A percentile compares a stretch with the other conserved stretches of the same genome.
These are phyloP conservation scores for Gobio occitaniae DNA, from an alignment of 2,797 vertebrate genomes.

Conservation along the genomic window DNA sequence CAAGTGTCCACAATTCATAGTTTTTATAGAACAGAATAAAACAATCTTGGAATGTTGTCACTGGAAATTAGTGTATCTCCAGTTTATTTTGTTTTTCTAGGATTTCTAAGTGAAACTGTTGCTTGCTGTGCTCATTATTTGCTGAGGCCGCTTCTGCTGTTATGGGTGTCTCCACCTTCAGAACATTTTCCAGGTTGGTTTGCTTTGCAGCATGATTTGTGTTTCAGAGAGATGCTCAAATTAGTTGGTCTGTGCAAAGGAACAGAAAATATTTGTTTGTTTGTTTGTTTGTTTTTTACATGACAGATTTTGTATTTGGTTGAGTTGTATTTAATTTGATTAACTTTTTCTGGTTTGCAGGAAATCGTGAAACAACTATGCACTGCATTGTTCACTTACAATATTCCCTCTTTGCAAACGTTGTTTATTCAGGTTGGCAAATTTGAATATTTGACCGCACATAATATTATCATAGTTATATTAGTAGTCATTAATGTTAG, in stretches of 20 bases:
- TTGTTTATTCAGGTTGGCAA: conserved; percentile 20
- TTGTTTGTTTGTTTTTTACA: no score
- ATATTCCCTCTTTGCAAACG: conserved; percentile 25
- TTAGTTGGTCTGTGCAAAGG: not conserved
- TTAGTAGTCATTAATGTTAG: no score
- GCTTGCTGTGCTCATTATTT: conserved; percentile 2
- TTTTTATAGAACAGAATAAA: not conserved
- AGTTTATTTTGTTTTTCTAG: not conserved
- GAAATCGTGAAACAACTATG: not conserved
- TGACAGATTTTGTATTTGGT: no score
- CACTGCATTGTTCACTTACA: conserved; percentile 30
- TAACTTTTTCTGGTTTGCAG: not conserved
- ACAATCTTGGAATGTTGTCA: not conserved
- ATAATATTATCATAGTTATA: not conserved
- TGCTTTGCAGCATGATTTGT: no score
- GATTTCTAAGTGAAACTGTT: conserved; percentile 7
- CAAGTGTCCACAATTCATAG: no score
- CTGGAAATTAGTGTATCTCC: no score
- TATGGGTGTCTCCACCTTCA: conserved; percentile 14
- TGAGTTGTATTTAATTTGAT: not conserved
- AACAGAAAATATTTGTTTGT: not conserved
- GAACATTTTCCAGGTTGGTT: conserved; percentile 20
- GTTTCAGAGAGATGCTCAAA: not conserved
- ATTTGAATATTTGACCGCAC: not conserved
- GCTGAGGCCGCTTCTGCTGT: not conserved